A percentile compares a stretch with the other conserved stretches of the same genome.
Conservation (phyloP, 2,888 invertebrate genomes). For the Sthenelais limicola region DNA sequence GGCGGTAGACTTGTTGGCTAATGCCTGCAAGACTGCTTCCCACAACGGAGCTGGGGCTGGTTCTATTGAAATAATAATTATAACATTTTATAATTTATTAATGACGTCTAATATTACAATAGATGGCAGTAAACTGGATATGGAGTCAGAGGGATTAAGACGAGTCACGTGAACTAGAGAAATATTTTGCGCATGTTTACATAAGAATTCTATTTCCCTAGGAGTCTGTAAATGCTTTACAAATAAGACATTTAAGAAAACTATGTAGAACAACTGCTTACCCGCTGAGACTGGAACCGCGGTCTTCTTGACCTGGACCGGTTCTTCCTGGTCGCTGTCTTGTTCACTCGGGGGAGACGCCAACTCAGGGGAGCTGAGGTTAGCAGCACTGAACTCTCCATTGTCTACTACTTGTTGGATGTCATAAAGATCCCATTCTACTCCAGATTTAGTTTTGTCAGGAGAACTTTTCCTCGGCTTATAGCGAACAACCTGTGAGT, state of each 20-base stretch:
- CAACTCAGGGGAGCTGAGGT: slow-evolving; percentile 55
- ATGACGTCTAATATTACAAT: no score
- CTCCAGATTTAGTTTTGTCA: slow-evolving; percentile 4
- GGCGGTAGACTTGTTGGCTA: slow-evolving; percentile 33
- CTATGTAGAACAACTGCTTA: no score
- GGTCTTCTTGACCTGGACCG: background rate
- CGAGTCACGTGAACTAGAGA: no score
- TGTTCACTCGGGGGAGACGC: slow-evolving; percentile 22
- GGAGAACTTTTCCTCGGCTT: slow-evolving; percentile 23
- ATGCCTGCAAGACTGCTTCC: slow-evolving; percentile 34
- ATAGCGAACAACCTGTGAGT: slow-evolving; percentile 36
- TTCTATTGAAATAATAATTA: background rate
- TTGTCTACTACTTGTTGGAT: slow-evolving; percentile 49
- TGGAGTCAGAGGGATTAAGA: no score
- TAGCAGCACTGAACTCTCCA: slow-evolving; percentile 37
- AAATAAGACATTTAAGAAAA: no score
- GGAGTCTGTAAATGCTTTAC: no score
- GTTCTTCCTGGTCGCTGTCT: slow-evolving; percentile 29
- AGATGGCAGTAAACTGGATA: no score
- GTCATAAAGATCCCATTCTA: slow-evolving; percentile 52
- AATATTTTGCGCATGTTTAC: no score
- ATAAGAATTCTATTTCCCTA: no score
- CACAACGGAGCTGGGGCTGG: slow-evolving; percentile 2
- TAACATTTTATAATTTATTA: no score
- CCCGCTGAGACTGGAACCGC: no score